phyloP scores from a whole-genome alignment of 2,113 vertebrate genomes.

The Sigmodon hispidus region DNA sequence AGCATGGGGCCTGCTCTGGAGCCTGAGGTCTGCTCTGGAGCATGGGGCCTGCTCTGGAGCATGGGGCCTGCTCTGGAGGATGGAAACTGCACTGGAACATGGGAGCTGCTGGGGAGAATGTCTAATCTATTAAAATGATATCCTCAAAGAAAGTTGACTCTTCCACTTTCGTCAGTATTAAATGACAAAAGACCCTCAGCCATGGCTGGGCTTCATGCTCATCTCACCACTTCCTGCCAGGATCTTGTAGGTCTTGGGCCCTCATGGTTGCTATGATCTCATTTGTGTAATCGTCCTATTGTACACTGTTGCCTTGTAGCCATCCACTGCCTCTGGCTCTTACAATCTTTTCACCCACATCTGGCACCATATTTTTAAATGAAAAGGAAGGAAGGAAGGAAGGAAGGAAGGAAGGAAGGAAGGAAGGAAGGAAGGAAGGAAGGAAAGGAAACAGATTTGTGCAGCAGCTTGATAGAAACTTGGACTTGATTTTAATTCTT shows the following conservation, averaged over 20 bases:
- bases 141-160: not conserved
- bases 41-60: too few relatives aligned
- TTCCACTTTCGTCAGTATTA: not conserved
- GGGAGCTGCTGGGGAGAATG: too few relatives aligned
- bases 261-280: not conserved
- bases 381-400: not conserved
- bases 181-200: not conserved
- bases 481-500: not conserved
- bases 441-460: not conserved
- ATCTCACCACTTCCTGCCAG: not conserved
- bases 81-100: too few relatives aligned
- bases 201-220: not conserved
- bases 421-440: not conserved
- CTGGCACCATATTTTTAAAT: not conserved
- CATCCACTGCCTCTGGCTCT: not conserved
- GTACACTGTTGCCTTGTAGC: not conserved
- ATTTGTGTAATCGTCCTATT: not conserved
- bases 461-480: not conserved
- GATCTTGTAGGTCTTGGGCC: not conserved
- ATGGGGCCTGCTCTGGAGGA: not conserved
- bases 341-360: not conserved
- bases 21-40: not conserved
- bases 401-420: not conserved
- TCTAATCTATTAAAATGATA: accelerated
- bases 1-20: too few relatives aligned